phyloP scores from a whole-genome alignment of 2,797 vertebrate genomes.

The Sebastes nivosus region DNA sequence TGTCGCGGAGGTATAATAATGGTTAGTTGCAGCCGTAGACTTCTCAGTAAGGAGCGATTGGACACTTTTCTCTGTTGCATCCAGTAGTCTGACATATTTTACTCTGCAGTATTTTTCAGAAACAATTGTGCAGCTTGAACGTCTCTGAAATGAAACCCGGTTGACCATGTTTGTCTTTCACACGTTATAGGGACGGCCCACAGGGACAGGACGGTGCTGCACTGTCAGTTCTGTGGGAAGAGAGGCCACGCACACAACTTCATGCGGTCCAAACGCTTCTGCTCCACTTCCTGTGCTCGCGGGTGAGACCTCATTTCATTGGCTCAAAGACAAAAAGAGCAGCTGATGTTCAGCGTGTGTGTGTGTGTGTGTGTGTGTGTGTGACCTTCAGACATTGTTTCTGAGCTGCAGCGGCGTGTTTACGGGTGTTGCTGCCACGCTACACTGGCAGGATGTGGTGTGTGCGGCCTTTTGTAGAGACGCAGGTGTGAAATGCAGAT shows the following conservation, averaged over 20 bases:
- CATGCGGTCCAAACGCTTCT: conserved; percentile 95
- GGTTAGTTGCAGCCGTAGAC: neutral
- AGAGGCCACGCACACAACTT: conserved; percentile 94
- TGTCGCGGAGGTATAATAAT: too few species aligned
- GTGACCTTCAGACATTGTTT: neutral
- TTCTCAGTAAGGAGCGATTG: neutral
- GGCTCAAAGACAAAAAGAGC: neutral
- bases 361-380: neutral
- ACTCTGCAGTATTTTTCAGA: neutral
- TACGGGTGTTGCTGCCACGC: neutral
- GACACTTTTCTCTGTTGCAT: neutral
- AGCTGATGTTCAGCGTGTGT: neutral
- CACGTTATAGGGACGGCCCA: conserved; percentile 81
- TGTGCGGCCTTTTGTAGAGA: neutral
- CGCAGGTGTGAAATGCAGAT: conserved; percentile 36
- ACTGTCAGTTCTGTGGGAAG: conserved; percentile 98
- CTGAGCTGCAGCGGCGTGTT: neutral
- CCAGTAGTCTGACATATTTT: neutral
- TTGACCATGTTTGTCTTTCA: neutral
- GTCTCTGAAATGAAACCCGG: neutral
- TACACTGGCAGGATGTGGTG: conserved; percentile 50
- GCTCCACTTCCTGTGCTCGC: conserved; percentile 95
- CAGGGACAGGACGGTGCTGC: conserved; percentile 88
- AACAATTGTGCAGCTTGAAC: neutral
- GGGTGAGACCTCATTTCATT: conserved; percentile 81